A percentile compares a stretch with the other conserved stretches of the same genome.
These are phyloP conservation scores for Centrocercus urophasianus DNA, from an alignment of 2,113 vertebrate genomes.

Conservation along the genomic window DNA sequence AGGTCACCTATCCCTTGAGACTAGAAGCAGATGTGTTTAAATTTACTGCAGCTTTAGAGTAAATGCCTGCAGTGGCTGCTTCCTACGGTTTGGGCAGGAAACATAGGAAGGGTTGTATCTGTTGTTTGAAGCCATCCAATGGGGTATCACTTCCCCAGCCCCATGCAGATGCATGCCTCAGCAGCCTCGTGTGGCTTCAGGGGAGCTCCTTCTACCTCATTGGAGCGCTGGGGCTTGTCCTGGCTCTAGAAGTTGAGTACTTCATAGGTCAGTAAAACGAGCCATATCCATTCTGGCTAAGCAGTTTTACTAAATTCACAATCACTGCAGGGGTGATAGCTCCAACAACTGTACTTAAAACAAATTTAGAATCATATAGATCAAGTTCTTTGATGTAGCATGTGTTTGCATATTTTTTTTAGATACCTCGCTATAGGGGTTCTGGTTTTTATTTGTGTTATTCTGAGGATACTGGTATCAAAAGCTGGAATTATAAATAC, in stretches of 20 bases:
- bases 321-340: not conserved
- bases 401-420: not conserved
- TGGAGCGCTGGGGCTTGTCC: not conserved
- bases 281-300: not conserved
- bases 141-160: not conserved
- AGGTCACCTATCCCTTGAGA: not conserved
- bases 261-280: not conserved
- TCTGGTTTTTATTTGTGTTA: slow-evolving; percentile 17
- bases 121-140: not conserved
- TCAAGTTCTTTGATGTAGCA: not conserved
- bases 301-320: not conserved
- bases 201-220: not conserved
- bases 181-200: no score
- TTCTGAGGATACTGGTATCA: not conserved
- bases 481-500: slow-evolving; percentile 3
- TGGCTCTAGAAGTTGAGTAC: not conserved
- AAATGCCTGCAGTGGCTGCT: not conserved
- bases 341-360: not conserved
- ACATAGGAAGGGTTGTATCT: not conserved
- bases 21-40: not conserved
- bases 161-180: not conserved
- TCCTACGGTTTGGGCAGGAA: not conserved
- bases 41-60: not conserved
- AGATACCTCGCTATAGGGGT: not conserved
- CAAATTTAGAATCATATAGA: not conserved